phyloP scores from a whole-genome alignment of 2,888 invertebrate genomes.

The Lepas anatifera region DNA sequence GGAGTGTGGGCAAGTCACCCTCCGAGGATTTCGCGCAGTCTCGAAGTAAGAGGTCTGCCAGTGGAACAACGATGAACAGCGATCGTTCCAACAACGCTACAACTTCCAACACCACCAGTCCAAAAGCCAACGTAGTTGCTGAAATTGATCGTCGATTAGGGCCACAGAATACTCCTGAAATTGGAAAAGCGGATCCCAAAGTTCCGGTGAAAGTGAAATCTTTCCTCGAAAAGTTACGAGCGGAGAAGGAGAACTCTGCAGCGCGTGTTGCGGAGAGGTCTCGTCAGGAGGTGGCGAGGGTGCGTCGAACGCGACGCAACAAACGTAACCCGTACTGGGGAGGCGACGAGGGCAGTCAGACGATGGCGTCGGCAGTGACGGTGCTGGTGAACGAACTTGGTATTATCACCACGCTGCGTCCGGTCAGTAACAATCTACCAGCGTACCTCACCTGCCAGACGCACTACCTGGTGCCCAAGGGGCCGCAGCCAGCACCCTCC shows the following conservation, averaged over 20 bases:
- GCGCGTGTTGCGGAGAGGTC: not conserved
- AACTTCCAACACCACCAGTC: not conserved
- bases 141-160: not conserved
- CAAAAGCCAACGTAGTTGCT: not conserved
- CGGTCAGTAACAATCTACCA: not conserved
- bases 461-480: slow-evolving; percentile 8
- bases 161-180: not conserved
- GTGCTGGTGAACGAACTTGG: slow-evolving; percentile 7
- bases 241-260: not conserved
- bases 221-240: not conserved
- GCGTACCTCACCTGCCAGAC: not conserved
- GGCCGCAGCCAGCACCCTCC: not conserved
- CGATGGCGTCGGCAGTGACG: not conserved
- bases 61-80: not conserved
- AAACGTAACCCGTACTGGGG: slow-evolving; percentile 5
- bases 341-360: not conserved
- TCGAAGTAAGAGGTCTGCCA: not conserved
- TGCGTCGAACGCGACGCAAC: not conserved
- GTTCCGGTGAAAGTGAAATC: not conserved
- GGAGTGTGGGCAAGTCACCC: not conserved
- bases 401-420: not conserved
- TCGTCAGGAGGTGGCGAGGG: not conserved
- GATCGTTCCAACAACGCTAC: not conserved
- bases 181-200: not conserved
- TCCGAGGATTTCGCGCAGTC: not conserved